Percentiles rank a stretch among this genome's conserved stretches.
Evolutionary conservation across 2,888 invertebrate species (phyloP).

Genomic region (Acanthosoma haemorrhoidale): DNA sequence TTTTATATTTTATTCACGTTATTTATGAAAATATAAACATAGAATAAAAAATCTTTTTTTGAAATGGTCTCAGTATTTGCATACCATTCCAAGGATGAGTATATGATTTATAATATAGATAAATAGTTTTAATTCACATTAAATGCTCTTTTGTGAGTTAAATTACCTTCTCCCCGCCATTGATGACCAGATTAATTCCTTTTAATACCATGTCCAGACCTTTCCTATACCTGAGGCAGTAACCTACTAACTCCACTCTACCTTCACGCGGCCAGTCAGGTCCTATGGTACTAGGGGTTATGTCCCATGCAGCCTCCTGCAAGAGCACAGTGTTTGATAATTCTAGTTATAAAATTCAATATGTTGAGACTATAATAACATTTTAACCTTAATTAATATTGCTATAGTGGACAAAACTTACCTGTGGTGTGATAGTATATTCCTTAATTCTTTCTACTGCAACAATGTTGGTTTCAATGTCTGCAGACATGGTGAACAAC

Average conservation of each 20-base stretch:
- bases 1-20: no score
- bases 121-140: background rate
- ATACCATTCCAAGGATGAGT: background rate
- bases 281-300: slow-evolving; percentile 56
- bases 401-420: slow-evolving; percentile 44
- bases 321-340: background rate
- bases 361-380: background rate
- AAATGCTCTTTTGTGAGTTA: no score
- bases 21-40: no score
- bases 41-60: no score
- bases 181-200: slow-evolving; percentile 68
- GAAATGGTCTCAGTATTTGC: no score
- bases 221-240: slow-evolving; percentile 78
- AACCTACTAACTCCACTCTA: slow-evolving; percentile 69
- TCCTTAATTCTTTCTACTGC: slow-evolving; percentile 96
- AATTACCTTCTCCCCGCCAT: slow-evolving; percentile 69
- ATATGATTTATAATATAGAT: background rate
- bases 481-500: slow-evolving; percentile 92
- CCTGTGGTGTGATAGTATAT: slow-evolving; percentile 77
- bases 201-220: slow-evolving; percentile 80
- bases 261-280: slow-evolving; percentile 77
- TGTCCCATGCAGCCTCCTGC: slow-evolving; percentile 74
- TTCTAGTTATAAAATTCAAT: background rate
- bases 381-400: background rate
- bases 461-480: slow-evolving; percentile 95